A percentile compares a stretch with the other conserved stretches of the same genome.
phyloP scores from a whole-genome alignment of 1,140 invertebrate genomes.

The Pristionchus pacificus region DNA sequence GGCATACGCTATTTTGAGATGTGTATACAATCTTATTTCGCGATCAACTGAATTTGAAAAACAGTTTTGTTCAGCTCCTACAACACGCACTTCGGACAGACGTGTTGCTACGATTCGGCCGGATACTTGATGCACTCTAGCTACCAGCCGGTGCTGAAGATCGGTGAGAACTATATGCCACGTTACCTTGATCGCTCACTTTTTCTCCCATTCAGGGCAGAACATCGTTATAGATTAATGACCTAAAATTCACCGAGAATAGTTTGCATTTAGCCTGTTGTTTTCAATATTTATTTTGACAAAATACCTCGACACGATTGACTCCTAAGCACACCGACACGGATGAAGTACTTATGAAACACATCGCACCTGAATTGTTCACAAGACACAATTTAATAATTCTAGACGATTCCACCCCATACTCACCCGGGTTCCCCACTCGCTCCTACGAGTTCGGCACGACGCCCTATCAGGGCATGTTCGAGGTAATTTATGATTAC shows the following conservation, averaged over 20 bases:
- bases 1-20: not conserved
- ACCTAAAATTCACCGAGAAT: no score
- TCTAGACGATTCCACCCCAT: conserved; percentile 52
- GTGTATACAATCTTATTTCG: not conserved
- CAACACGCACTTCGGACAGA: conserved; percentile 55
- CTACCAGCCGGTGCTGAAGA: conserved; percentile 54
- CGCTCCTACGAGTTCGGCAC: conserved; percentile 55
- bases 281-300: no score
- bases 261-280: no score
- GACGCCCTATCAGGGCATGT: conserved; percentile 53
- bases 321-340: no score
- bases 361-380: not conserved
- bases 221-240: no score
- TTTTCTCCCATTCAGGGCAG: no score
- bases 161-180: no score
- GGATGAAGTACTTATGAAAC: no score
- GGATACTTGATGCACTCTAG: conserved; percentile 54
- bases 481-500: conserved; percentile 37
- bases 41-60: not conserved
- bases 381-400: not conserved
- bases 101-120: conserved; percentile 54
- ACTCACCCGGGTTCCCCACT: conserved; percentile 51
- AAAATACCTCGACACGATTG: no score
- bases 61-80: conserved; percentile 36
- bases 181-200: no score